Evolutionary conservation across 2,888 invertebrate genomes (phyloP).

Genomic region (Chalcis sispes): DNA sequence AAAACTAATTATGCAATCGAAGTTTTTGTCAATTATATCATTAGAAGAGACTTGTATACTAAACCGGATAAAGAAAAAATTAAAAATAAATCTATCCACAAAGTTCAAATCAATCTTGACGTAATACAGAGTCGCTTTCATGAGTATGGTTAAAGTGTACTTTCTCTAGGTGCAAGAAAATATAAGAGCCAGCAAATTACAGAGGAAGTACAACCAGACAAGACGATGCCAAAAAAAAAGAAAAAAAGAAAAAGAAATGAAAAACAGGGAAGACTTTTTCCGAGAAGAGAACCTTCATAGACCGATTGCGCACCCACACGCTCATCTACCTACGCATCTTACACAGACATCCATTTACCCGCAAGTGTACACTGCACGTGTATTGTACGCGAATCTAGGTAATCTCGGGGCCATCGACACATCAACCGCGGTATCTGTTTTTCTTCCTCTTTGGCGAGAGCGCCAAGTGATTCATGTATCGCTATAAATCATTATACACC

Average conservation of each 20-base stretch:
- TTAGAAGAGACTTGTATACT: no score
- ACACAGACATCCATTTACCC: no score
- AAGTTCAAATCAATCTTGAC: no score
- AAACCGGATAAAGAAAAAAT: no score
- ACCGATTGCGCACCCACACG: conserved; percentile 19
- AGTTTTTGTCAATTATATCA: no score
- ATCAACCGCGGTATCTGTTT: conserved; percentile 45
- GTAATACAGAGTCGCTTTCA: background rate
- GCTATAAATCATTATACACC: conserved; percentile 48
- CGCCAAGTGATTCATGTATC: conserved; percentile 48
- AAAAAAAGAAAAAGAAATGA: background rate
- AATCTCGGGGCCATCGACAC: conserved; percentile 35
- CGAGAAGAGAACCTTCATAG: conserved; percentile 1
- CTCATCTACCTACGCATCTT: conserved; percentile 4
- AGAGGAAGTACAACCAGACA: background rate
- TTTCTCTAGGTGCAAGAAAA: conserved; percentile 36
- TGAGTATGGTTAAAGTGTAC: conserved; percentile 2
- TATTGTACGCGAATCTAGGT: conserved; percentile 50
- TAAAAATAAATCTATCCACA: no score
- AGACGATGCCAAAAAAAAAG: background rate
- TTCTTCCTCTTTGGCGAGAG: conserved; percentile 39
- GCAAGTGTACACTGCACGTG: conserved; percentile 6
- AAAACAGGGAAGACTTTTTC: conserved; percentile 7
- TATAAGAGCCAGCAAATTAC: background rate
- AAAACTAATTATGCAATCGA: no score